Evolutionary conservation across 2,888 invertebrate species (phyloP).

Genomic region (Eupithecia exiguata): DNA sequence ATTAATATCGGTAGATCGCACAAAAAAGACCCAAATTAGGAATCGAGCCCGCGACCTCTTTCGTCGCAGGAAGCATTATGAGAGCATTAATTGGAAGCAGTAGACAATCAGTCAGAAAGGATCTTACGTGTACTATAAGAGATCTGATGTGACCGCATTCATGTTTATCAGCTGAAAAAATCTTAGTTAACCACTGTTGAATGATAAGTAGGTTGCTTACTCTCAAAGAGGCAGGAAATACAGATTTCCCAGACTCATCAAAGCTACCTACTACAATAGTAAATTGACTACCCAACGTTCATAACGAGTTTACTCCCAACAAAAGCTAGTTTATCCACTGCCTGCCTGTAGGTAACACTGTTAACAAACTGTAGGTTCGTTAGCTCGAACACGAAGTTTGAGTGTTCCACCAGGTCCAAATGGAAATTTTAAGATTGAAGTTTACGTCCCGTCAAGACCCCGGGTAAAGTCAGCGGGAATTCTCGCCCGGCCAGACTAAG

Average conservation of each 20-base stretch:
- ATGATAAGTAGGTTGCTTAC: neutral
- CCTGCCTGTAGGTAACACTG: conserved; percentile 36
- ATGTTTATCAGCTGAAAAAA: neutral
- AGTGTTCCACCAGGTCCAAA: conserved; percentile 22
- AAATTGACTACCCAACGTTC: conserved; percentile 8
- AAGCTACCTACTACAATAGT: neutral
- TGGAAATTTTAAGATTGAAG: conserved; percentile 35
- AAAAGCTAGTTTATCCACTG: conserved; percentile 36
- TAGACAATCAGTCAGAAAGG: too few relatives aligned
- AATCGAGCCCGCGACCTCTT: neutral
- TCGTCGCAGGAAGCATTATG: neutral
- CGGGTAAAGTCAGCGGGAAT: neutral
- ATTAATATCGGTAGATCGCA: neutral
- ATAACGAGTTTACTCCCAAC: conserved; percentile 31
- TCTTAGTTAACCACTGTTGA: neutral
- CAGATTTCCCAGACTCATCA: neutral
- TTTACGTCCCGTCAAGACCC: conserved; percentile 17
- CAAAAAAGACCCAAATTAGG: too few relatives aligned
- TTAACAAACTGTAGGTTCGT: conserved; percentile 56
- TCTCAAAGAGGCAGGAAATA: neutral
- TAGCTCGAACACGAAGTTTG: conserved; percentile 56
- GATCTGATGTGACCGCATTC: neutral
- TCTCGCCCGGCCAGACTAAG: conserved; percentile 14
- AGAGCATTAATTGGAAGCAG: neutral
- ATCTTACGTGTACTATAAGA: neutral